A percentile compares a stretch with the other conserved stretches of the same genome.
These are phyloP conservation scores for Apolygus lucorum DNA, from an alignment of 1,140 invertebrate species.

Conservation along the genomic window DNA sequence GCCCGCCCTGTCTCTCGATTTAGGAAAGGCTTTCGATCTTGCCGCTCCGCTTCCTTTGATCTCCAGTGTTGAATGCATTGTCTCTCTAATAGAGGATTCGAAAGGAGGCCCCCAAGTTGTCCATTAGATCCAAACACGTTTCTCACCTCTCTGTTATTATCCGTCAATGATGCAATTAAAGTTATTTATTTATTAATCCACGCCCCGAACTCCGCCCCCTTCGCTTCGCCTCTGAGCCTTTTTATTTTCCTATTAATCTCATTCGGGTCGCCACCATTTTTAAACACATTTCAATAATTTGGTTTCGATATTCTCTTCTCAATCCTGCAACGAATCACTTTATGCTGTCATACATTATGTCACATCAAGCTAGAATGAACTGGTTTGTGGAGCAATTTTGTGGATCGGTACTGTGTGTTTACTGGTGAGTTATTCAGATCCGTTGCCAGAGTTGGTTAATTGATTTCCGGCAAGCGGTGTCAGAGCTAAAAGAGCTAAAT, in stretches of 20 bases:
- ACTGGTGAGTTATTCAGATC: too few relatives aligned
- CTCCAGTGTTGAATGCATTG: conserved; percentile 14
- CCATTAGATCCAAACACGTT: neutral
- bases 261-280: neutral
- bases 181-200: conserved; percentile 6
- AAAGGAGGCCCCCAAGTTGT: neutral
- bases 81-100: neutral
- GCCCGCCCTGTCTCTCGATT: neutral
- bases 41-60: neutral
- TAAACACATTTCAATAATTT: too few relatives aligned
- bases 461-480: too few relatives aligned
- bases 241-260: conserved; percentile 3
- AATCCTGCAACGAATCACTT: too few relatives aligned
- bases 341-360: too few relatives aligned
- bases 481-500: too few relatives aligned
- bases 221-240: neutral
- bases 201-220: neutral
- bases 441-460: too few relatives aligned
- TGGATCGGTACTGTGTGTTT: too few relatives aligned
- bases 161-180: conserved; percentile 15
- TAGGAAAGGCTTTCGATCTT: neutral
- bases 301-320: too few relatives aligned
- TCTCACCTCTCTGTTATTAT: conserved; percentile 18
- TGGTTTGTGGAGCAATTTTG: too few relatives aligned
- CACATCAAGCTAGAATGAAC: too few relatives aligned